Evolutionary conservation across 2,888 invertebrate genomes (phyloP).

Genomic region (Calameuta filiformis): DNA sequence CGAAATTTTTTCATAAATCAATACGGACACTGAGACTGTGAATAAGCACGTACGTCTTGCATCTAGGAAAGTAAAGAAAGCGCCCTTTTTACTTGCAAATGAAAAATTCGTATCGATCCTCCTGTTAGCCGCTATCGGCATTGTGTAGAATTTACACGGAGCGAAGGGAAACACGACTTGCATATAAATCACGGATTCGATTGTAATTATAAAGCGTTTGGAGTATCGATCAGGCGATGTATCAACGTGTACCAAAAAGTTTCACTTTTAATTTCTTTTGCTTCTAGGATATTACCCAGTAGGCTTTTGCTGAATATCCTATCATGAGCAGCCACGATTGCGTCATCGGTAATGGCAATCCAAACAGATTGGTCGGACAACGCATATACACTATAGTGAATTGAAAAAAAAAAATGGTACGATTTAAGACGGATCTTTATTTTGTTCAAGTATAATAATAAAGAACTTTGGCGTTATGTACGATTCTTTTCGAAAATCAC

Average conservation of each 20-base stretch:
- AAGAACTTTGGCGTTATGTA: neutral
- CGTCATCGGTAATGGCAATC: neutral
- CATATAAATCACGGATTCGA: neutral
- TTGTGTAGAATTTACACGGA: neutral
- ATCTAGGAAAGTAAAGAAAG: neutral
- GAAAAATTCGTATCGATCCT: neutral
- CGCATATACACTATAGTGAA: neutral
- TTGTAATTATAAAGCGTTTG: neutral
- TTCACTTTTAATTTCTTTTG: conserved; percentile 14
- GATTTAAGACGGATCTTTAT: neutral
- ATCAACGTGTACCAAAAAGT: neutral
- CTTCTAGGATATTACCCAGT: neutral
- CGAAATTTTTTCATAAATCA: neutral
- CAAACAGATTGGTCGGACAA: neutral
- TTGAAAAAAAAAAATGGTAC: neutral
- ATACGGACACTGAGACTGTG: neutral
- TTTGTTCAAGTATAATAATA: neutral
- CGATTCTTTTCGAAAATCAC: neutral
- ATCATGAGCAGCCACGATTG: neutral
- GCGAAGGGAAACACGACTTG: neutral
- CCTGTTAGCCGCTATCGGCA: neutral
- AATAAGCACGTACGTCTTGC: neutral
- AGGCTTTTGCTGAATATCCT: neutral
- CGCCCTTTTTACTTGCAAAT: neutral
- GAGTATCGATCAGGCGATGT: neutral